Base-by-base conservation (phyloP, 2,888 invertebrate species). In the Catocala fraxini region DNA sequence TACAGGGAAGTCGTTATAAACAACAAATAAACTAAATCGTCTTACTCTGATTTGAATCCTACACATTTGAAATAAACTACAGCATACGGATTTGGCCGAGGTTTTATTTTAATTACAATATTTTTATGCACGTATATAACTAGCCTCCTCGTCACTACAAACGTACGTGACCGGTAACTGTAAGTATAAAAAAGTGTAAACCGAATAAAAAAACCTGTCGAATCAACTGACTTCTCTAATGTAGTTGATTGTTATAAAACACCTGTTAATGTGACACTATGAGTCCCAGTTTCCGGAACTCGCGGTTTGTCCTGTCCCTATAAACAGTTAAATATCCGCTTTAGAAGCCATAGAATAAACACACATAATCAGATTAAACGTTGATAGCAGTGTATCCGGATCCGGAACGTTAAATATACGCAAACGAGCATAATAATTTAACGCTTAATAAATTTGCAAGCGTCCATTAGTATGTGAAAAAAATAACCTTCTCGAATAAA, bases 301-400 rank as follows among this genome's bases (percentile, higher is more conserved):
- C 10, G 62, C 49, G 71, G 71, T 71, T 49, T n/a, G 47, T 51
- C 39, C 59, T 62, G 61, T 58, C 12, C 52, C 68, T 49, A 51
- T 63, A 65, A 70, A 56, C 58, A 54, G 25, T 33, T 47, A 51
- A 42, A 56, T 43, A 48, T n/a, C 34, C 13, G 48, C 39, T 56
- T 42, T 42, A 49, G 35, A 55, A 45, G 39, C 49, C 51, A 51
- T 57, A 56, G 45, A 63, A 67, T 71, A 71, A 74, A 67, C 59
- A 77, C 52, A 60, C 54, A 66, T 63, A 62, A 71, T 69, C 60
- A 59, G 59, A 68, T 63, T 66, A 65, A 66, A 53, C 56, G 53
- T 15, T 56, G 7, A 56, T 63, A 41, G 48, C 45, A 59, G 61
- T 59, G 61, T 63, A 73, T 72, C 77, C 73, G 76, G 55, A 69